Percentiles rank a stretch among this genome's conserved stretches.
phyloP scores from a whole-genome alignment of 1,140 invertebrate species.

The Zaprionus inermis region DNA sequence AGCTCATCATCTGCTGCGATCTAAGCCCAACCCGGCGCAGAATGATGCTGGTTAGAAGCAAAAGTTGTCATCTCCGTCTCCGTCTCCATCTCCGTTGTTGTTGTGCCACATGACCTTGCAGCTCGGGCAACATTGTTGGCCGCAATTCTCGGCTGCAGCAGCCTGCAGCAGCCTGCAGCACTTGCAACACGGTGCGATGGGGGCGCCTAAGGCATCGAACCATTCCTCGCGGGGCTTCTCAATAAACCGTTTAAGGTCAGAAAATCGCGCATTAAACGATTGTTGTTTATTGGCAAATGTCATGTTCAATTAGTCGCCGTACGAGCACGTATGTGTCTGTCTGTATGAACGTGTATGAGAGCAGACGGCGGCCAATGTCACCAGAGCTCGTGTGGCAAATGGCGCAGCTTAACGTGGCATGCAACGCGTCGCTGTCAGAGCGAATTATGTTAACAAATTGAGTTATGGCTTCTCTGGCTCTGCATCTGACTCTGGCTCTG shows the following conservation, averaged over 20 bases:
- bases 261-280: constrained; percentile 65
- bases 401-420: constrained; percentile 47
- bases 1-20: neutral
- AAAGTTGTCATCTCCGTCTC: neutral
- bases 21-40: neutral
- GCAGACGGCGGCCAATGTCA: constrained; percentile 33
- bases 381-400: constrained; percentile 5
- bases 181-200: constrained; percentile 13
- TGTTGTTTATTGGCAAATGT: constrained; percentile 78
- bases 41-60: neutral
- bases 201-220: neutral
- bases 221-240: constrained; percentile 8
- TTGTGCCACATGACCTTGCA: constrained; percentile 24
- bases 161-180: constrained; percentile 4
- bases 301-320: constrained; percentile 73
- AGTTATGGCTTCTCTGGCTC: constrained; percentile 27
- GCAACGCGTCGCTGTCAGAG: constrained; percentile 51
- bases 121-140: constrained; percentile 18
- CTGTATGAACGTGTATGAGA: constrained; percentile 8
- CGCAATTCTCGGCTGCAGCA: neutral
- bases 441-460: constrained; percentile 58
- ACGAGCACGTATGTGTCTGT: neutral
- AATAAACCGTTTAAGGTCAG: constrained; percentile 59
- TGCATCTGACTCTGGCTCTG: constrained; percentile 4
- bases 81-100: too few relatives aligned